Evolutionary conservation across 2,113 vertebrate genomes (phyloP).

Genomic region (Cyprinodon variegatus): DNA sequence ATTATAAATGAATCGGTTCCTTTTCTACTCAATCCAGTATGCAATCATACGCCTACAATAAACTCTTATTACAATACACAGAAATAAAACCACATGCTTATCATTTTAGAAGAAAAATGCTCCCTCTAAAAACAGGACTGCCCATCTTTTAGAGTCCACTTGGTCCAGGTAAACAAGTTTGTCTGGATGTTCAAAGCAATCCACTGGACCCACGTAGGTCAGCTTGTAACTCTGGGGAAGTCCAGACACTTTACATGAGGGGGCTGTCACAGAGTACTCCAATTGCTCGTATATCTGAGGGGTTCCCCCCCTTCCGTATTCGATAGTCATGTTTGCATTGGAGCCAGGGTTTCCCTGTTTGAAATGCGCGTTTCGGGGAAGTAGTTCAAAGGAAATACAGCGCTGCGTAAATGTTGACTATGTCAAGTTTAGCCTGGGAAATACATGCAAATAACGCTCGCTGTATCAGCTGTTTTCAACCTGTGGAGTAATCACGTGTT

Average conservation of each 20-base stretch:
- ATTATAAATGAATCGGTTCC: conserved; percentile 15
- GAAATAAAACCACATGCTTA: not conserved
- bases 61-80: conserved; percentile 35
- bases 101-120: not conserved
- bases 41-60: conserved; percentile 30
- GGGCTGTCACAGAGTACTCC: conserved; percentile 32
- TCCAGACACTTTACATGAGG: conserved; percentile 69
- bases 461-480: conserved; percentile 18
- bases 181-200: conserved; percentile 9
- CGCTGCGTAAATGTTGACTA: conserved; percentile 11
- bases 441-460: conserved; percentile 64
- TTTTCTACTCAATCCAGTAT: conserved; percentile 29
- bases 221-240: conserved; percentile 55
- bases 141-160: not conserved
- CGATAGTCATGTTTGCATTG: conserved; percentile 26
- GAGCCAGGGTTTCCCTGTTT: conserved; percentile 50
- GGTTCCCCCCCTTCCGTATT: conserved; percentile 59
- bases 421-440: conserved; percentile 44
- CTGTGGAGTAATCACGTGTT: conserved; percentile 7
- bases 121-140: not conserved
- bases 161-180: not conserved
- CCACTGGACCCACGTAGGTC: conserved; percentile 8
- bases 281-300: conserved; percentile 44
- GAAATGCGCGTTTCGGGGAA: conserved; percentile 44
- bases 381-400: conserved; percentile 50